Base-by-base conservation (phyloP, 2,888 invertebrate genomes). In the Drosophila seclusa region DNA sequence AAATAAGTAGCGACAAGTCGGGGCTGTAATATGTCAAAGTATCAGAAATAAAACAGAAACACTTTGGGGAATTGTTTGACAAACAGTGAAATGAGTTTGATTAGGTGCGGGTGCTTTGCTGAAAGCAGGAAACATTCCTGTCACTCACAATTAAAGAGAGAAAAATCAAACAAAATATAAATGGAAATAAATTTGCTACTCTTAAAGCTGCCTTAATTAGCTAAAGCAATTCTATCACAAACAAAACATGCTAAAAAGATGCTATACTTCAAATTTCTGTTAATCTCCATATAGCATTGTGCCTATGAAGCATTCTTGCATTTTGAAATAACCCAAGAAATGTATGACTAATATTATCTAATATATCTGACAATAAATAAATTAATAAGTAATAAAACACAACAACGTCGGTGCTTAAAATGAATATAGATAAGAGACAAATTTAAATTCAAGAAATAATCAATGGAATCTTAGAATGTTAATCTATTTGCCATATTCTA, bases 11-110 rank as follows among this genome's bases (percentile, higher is more conserved):
- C 69, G 54, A n/a, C 53, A 52, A 57, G 59, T 34, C 21, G 67
- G 60, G 60, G 55, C 67, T 66, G 40, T 36, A 60, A 60, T 57
- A 80, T 76, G 80, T 80, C 67, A 80, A 66, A 68, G 73, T 68
- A 76, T 68, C 72, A 58, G 29, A 65, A 53, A 38, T 57, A 50
- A 62, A 71, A 55, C 48, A 32, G 10, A 45, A 57, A 48, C 36
- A 52, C 79, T 54, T 55, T 57, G n/a, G 63, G 67, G 68, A 68
- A 60, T 62, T 68, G 27, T 52, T 68, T 53, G 74, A 49, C 49
- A 77, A 65, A 63, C 78, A 74, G 29, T 53, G 50, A 57, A 63
- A 67, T 62, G 45, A 58, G 60, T 66, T 63, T 38, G 48, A 34
- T 24, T 67, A 68, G 48, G 27, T 24, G n/a, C 36, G 57, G 57